Evolutionary conservation across 2,888 invertebrate genomes (phyloP).

Genomic region (Mythimna albipuncta): DNA sequence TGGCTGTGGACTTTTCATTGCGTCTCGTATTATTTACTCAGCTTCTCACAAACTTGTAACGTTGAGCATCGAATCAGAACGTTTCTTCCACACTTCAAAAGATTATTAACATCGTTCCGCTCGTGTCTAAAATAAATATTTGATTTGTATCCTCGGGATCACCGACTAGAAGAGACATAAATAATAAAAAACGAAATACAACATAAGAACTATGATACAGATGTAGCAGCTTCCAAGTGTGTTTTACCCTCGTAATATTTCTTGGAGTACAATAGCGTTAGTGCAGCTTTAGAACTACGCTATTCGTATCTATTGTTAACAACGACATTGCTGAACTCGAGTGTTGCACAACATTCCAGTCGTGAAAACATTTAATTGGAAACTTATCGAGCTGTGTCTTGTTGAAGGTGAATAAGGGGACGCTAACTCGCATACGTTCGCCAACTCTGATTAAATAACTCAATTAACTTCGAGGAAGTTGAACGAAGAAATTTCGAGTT

Average conservation of each 20-base stretch:
- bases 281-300: slow-evolving; percentile 46
- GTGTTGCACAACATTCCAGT: slow-evolving; percentile 39
- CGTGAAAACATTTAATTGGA: slow-evolving; percentile 53
- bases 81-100: not conserved
- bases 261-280: slow-evolving; percentile 56
- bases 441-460: slow-evolving; percentile 45
- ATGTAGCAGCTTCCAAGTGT: slow-evolving; percentile 43
- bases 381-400: slow-evolving; percentile 46
- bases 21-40: slow-evolving; percentile 51
- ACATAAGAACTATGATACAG: slow-evolving; percentile 27
- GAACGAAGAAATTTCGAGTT: slow-evolving; percentile 47
- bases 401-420: slow-evolving; percentile 34
- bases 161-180: not conserved
- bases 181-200: slow-evolving; percentile 29
- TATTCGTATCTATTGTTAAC: slow-evolving; percentile 54
- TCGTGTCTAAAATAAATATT: slow-evolving; percentile 38
- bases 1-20: slow-evolving; percentile 54
- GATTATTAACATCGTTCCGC: not conserved
- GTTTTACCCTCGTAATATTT: slow-evolving; percentile 48
- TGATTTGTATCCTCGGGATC: slow-evolving; percentile 30
- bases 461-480: slow-evolving; percentile 44
- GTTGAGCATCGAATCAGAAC: slow-evolving; percentile 2
- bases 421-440: slow-evolving; percentile 30
- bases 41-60: slow-evolving; percentile 9
- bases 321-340: slow-evolving; percentile 47